A percentile compares a stretch with the other conserved stretches of the same genome.
Evolutionary conservation across 2,797 vertebrate genomes (phyloP).

Genomic region (Ctenosaura bakeri): DNA sequence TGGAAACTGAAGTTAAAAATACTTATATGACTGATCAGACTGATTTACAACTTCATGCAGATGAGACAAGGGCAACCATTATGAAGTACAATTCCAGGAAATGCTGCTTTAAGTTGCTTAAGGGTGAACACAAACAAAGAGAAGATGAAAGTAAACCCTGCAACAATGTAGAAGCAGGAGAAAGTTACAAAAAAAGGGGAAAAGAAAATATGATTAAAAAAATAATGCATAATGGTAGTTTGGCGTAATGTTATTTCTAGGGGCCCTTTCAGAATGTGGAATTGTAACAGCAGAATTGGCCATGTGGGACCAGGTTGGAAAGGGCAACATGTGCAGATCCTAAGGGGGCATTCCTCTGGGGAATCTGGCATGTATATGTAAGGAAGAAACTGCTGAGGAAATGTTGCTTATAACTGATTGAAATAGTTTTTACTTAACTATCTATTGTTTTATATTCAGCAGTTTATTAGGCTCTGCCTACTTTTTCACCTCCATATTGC

Average conservation of each 20-base stretch:
- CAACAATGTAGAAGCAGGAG: not conserved
- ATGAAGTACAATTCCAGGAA: not conserved
- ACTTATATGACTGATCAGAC: not conserved
- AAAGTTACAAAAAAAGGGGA: not conserved
- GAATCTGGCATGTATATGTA: not conserved
- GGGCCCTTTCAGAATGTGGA: not conserved
- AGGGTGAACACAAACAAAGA: not conserved
- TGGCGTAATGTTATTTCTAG: not conserved
- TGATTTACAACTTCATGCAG: conserved; percentile 2
- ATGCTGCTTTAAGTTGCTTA: not conserved
- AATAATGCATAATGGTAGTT: not conserved
- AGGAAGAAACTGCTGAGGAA: not conserved
- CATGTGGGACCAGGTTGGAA: not conserved
- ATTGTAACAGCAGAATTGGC: not conserved
- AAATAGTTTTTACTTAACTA: conserved; percentile 34
- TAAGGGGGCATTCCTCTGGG: not conserved
- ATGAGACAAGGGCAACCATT: not conserved
- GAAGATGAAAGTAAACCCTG: not conserved
- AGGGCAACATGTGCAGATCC: not conserved
- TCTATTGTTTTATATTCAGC: conserved; percentile 41
- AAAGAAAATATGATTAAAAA: not conserved
- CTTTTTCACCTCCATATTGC: conserved; percentile 16
- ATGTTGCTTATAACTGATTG: conserved; percentile 28
- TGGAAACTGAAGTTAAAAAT: conserved; percentile 22
- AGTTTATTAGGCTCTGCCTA: conserved; percentile 51